Base-by-base conservation (phyloP, 2,797 vertebrate genomes). In the Pangasius macronema region DNA sequence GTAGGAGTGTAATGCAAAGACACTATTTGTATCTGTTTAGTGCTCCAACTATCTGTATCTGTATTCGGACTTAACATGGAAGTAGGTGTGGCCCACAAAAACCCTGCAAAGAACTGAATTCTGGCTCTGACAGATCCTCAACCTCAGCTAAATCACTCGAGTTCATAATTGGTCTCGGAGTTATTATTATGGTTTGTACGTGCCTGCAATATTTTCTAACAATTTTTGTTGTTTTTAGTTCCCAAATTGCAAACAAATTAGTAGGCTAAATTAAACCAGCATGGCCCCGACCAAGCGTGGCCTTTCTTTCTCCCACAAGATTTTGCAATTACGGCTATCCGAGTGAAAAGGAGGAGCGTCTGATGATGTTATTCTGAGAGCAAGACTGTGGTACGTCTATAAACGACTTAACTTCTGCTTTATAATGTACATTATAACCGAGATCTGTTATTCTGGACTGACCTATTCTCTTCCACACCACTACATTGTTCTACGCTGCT, bases 401-500 rank as follows among this genome's bases (percentile, higher is more conserved):
- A 36, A 79, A 57, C 5, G 11, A 42, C 68, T 42, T 30, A n/a
- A 30, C 70, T 22, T 46, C 24, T 27, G 11, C 42, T 2, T 49
- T 27, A 75, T n/a, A 16, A n/a, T 49, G 42, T 8, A 75, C 1
- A 18, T 75, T 51, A 7, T 51, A n/a, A 24, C 24, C 0, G 20
- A 42, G 68, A 46, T 22, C 70, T 30, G 46, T 30, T 30, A 33
- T 75, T 75, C 72, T 7, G 3, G 30, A 55, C n/a, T 13, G 51
- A 77, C n/a, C 75, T 77, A 77, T 53, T 77, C 75, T 75, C 16
- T 55, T 33, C 22, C 46, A 6, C 18, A 13, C 33, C 33, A 27
- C 55, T 39, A 24, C 55, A 59, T 65, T 77, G 42, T 85, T 77
- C 59, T 42, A 14, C 72, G 20, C 77, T 61, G 80, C 51, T 83